Evolutionary conservation across 2,888 invertebrate genomes (phyloP).

Genomic region (Tetramorium bicarinatum): DNA sequence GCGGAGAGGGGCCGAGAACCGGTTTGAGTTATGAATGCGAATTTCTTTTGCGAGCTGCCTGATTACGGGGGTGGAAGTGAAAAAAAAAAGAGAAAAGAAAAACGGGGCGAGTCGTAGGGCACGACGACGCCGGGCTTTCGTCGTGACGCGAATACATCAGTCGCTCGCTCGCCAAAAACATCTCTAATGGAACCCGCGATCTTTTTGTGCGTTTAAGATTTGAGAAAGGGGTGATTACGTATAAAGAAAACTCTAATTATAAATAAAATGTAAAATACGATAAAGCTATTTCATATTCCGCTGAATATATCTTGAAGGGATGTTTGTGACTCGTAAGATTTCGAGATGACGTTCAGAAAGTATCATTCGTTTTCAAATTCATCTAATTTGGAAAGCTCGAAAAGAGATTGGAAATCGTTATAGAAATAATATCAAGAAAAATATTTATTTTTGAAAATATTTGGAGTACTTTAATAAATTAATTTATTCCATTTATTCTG

Average conservation of each 20-base stretch:
- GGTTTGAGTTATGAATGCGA: conserved; percentile 84
- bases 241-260: conserved; percentile 23
- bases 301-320: not conserved
- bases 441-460: too few relatives aligned
- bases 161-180: conserved; percentile 72
- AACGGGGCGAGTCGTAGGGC: conserved; percentile 64
- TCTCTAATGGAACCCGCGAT: conserved; percentile 79
- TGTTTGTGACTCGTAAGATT: not conserved
- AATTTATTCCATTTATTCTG: not conserved
- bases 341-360: not conserved
- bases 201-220: conserved; percentile 19
- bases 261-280: conserved; percentile 11
- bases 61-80: conserved; percentile 78
- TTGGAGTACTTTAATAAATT: too few relatives aligned
- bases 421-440: too few relatives aligned
- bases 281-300: not conserved
- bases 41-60: conserved; percentile 79
- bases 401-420: not conserved
- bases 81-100: conserved; percentile 55
- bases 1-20: conserved; percentile 60
- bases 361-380: not conserved
- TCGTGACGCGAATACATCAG: conserved; percentile 85
- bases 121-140: conserved; percentile 57
- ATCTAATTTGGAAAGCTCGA: not conserved
- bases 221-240: not conserved